phyloP scores from a whole-genome alignment of 2,113 vertebrate species.

The Cromileptes altivelis region DNA sequence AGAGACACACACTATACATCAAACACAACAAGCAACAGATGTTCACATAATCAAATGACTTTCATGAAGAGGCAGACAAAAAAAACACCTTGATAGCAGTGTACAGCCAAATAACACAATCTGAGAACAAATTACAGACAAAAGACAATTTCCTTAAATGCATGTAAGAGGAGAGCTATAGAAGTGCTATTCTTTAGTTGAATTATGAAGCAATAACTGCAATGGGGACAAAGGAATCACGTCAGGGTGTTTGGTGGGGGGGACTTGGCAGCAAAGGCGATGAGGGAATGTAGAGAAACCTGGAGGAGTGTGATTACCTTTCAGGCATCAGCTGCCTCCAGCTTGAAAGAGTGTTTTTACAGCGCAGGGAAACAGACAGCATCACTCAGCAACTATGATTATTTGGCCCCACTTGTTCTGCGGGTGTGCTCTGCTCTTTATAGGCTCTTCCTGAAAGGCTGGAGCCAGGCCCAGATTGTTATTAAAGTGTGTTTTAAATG shows the following conservation, averaged over 20 bases:
- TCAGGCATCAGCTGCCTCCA: slow-evolving; percentile 42
- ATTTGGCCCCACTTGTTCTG: slow-evolving; percentile 56
- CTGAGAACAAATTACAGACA: slow-evolving; percentile 17
- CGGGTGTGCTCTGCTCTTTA: slow-evolving; percentile 35
- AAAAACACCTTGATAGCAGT: background rate
- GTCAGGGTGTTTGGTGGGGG: background rate
- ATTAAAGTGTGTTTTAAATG: slow-evolving; percentile 65
- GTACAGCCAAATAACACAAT: slow-evolving; percentile 10
- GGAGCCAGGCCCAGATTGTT: slow-evolving; percentile 55
- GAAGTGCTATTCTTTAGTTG: background rate
- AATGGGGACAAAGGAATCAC: slow-evolving; percentile 9
- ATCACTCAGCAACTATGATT: slow-evolving; percentile 76
- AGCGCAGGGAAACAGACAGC: slow-evolving; percentile 64
- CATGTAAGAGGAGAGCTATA: background rate
- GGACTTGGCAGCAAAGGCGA: slow-evolving; percentile 35
- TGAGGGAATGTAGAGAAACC: slow-evolving; percentile 47
- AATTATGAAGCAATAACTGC: slow-evolving; percentile 8
- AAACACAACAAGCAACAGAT: slow-evolving; percentile 9
- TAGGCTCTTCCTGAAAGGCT: slow-evolving; percentile 34
- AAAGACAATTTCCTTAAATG: background rate
- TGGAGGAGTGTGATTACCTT: slow-evolving; percentile 49
- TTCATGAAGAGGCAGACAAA: background rate
- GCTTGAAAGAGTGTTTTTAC: slow-evolving; percentile 56
- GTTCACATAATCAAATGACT: background rate
- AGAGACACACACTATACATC: background rate